Base-by-base conservation (phyloP, 2,888 invertebrate genomes). In the Apeira syringaria region DNA sequence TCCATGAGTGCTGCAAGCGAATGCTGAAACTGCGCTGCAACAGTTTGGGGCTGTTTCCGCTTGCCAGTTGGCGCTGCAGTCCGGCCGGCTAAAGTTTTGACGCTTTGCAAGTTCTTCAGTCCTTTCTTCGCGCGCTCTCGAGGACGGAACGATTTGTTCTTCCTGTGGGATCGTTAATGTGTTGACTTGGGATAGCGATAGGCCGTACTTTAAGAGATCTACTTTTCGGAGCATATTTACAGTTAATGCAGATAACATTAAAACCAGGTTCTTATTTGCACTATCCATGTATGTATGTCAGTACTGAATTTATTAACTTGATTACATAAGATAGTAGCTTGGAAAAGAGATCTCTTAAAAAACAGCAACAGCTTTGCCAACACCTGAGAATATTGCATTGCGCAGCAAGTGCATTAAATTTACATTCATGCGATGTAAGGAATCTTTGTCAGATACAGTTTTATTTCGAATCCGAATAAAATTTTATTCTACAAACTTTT, bases 11-110 rank as follows among this genome's bases (percentile, higher is more conserved):
- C 94, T 51, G 96, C 95, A 37, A 99, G 89, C 31, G 98, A 98
- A 80, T 96, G 96, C 80, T 98, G 96, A 82, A 99, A 99, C 87
- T 99, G 98, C 7, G 97, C 97, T 1, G 97, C 96, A 1, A 98
- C 98, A 0, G 98, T 98, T 69, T 97, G 93, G 6, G 97, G 96
- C 68, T 97, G 96, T 79, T 97, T 97, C 45, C 96, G 89, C 22
- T 95, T 94, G 31, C 91, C 91, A 6, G 92, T 91, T 1, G 91
- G 88, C 49, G 92, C 91, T 42, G 92, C 91, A 29, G 92, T 95
- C 54, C 94, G 91, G 1, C 96, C 96, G 1, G 97, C 97, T 36
- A 98, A 88, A 2, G 97, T 97, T 86, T 98, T 98, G 50, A 98
- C 95, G 35, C 97, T 96, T 85, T 97, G 96, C 43, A 98, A 91